Evolutionary conservation across 2,797 vertebrate species (phyloP).

Genomic region (Garrulus glandarius): DNA sequence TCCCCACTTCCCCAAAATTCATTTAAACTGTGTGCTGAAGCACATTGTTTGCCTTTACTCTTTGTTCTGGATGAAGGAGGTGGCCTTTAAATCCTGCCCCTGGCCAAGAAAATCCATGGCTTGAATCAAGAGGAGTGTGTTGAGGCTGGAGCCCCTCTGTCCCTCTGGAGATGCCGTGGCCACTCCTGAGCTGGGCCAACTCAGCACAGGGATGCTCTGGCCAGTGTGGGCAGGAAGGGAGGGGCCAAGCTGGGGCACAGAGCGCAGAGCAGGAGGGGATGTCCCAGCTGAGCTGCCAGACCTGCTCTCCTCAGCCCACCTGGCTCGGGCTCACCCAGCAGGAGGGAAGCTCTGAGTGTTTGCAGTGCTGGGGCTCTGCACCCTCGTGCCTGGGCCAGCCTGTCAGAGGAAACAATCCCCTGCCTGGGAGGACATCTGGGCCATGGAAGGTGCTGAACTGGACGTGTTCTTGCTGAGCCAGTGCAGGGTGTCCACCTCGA

Average conservation of each 20-base stretch:
- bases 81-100: background rate
- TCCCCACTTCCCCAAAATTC: background rate
- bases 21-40: background rate
- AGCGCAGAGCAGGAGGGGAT: background rate
- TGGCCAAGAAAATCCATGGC: background rate
- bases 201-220: background rate
- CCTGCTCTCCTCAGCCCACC: accelerated
- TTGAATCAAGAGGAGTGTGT: background rate
- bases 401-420: background rate
- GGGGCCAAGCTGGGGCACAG: background rate
- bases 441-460: background rate
- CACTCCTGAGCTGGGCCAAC: background rate
- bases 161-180: accelerated
- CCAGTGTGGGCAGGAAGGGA: background rate
- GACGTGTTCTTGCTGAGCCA: background rate
- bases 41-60: background rate
- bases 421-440: background rate
- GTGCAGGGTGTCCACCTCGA: background rate
- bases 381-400: background rate
- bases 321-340: background rate
- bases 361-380: background rate
- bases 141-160: background rate
- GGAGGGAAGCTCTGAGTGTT: background rate
- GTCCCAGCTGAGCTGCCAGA: background rate
- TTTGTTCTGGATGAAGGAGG: background rate